Evolutionary conservation across 2,113 vertebrate species (phyloP), one percentile per base, ranked within the genome.

Genomic region (Sander lucioperca): DNA sequence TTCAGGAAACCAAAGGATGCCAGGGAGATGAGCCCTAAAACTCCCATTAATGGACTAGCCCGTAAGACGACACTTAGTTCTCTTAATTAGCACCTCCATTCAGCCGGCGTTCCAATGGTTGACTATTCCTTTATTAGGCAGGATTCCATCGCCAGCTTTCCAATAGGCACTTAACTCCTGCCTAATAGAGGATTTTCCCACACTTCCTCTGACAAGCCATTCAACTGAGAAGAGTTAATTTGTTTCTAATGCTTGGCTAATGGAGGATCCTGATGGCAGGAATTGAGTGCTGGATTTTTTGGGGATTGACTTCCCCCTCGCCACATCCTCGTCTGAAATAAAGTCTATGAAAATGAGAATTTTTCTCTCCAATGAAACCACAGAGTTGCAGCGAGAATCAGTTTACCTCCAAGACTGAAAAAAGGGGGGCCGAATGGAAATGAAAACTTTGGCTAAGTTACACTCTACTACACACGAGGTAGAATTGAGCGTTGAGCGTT

Each of bases 201-300:
- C 93, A 95, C 94, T 94, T 93, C 92, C 92, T 92, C 89, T 91
- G 91, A 92, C 92, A 92, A 95, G 90, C 83, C 84, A 91, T 92
- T 94, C 91, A 91, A 77, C 91, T 94, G 93, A 91, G 90, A 91
- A 93, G 92, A 95, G 94, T 94, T 95, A 94, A 95, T 95, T 95
- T 95, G 94, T 94, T 94, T 94, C 93, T 95, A 94, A 95, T 94
- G 94, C 95, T 94, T 95, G 93, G 91, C 90, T 95, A 95, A 95
- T 95, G 89, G 94, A 94, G 94, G 91, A 93, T 92, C 88, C 89
- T 84, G 88, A 85, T 92, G 84, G 88, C 87, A 90, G 87, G 92
- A 92, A 94, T 92, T 83, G 92, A 94, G 88, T 73, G 70, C 77
- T 58, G 85, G 80, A 83, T 92, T 93, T 92, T 94, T 89, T 18